Percentiles rank a stretch among this genome's conserved stretches.
These are phyloP conservation scores for Setophaga kirtlandii DNA, from an alignment of 2,113 vertebrate species.

Conservation along the genomic window DNA sequence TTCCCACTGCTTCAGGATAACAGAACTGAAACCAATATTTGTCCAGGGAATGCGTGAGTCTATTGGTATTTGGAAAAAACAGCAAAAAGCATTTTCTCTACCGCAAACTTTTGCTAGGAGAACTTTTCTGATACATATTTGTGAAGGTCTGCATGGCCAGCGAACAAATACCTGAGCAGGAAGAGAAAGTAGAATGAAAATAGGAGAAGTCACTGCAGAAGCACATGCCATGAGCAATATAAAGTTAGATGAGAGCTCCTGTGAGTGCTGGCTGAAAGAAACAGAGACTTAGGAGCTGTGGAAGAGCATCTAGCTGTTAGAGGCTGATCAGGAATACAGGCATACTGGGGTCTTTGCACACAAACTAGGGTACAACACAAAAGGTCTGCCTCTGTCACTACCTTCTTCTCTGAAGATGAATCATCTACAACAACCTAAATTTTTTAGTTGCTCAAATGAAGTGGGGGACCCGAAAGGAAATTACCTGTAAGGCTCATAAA, in stretches of 20 bases:
- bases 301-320: not conserved
- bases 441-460: not conserved
- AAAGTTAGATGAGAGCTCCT: not conserved
- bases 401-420: not conserved
- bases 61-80: not conserved
- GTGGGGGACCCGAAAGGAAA: rapidly evolving
- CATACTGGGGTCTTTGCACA: not conserved
- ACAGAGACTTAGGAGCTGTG: not conserved
- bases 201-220: not conserved
- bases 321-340: not conserved
- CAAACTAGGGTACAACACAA: not conserved
- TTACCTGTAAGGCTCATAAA: not conserved
- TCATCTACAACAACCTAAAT: not conserved
- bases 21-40: not conserved
- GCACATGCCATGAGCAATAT: not conserved
- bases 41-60: not conserved
- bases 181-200: not conserved
- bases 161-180: not conserved
- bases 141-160: not conserved
- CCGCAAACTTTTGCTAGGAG: not conserved
- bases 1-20: not conserved
- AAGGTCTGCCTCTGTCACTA: not conserved
- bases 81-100: not conserved
- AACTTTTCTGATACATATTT: not conserved
- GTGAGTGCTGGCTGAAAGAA: not conserved